Conservation (phyloP, 2,113 vertebrate species). For the Rissa tridactyla region DNA sequence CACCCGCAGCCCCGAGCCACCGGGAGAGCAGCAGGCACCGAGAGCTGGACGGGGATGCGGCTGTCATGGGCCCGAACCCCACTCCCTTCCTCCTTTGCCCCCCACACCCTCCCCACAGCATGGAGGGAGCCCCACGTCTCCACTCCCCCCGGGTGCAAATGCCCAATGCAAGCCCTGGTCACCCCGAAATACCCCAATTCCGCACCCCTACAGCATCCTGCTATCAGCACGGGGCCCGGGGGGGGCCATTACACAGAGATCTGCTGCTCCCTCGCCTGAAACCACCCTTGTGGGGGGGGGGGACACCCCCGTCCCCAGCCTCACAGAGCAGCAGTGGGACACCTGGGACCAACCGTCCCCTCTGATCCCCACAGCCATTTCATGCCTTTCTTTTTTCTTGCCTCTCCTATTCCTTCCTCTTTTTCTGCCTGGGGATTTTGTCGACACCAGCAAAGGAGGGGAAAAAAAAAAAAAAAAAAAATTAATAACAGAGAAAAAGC, state of each 20-base stretch:
- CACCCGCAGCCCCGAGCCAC: accelerated
- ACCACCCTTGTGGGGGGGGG: no score
- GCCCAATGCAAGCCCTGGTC: accelerated
- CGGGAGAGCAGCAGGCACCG: neutral
- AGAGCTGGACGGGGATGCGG: neutral
- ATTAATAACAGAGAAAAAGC: constrained; percentile 51
- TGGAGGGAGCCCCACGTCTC: accelerated
- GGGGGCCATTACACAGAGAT: neutral
- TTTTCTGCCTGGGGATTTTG: constrained; percentile 43
- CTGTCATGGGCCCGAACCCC: accelerated
- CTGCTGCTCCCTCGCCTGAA: neutral
- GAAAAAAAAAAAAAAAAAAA: constrained; percentile 11
- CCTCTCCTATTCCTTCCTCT: neutral
- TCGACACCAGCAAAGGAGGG: neutral
- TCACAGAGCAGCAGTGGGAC: accelerated
- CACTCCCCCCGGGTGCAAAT: accelerated
- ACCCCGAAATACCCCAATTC: neutral
- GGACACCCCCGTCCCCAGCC: neutral
- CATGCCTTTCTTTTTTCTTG: neutral
- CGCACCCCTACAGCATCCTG: neutral
- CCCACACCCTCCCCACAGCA: accelerated
- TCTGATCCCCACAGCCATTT: neutral
- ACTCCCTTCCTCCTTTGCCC: neutral
- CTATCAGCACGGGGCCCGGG: accelerated
- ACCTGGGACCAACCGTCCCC: neutral